Conservation (phyloP, 2,797 vertebrate genomes). For the Carduelis carduelis region DNA sequence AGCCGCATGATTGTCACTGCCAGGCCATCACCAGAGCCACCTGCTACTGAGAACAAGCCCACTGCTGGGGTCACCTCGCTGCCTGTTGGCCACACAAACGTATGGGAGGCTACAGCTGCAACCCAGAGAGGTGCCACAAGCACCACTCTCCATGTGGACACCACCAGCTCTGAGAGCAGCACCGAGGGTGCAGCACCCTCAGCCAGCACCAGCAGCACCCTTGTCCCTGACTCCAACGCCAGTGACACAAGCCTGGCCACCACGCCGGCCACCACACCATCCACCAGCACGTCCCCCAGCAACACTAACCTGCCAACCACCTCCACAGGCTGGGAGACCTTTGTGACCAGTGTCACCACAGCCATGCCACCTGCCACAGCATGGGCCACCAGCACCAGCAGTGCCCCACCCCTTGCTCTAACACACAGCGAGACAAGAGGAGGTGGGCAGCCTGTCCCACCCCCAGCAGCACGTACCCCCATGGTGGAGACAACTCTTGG, state of each 20-base stretch:
- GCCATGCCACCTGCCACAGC: accelerated
- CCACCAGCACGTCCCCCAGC: background rate
- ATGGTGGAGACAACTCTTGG: background rate
- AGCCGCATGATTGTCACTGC: accelerated
- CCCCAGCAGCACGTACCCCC: background rate
- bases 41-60: background rate
- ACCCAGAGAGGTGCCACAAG: background rate
- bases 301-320: background rate
- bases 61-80: accelerated
- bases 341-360: accelerated
- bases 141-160: accelerated
- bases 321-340: accelerated
- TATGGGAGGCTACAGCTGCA: background rate
- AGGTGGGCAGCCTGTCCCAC: background rate
- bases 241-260: background rate
- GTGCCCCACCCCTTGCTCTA: background rate
- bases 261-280: accelerated
- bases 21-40: background rate
- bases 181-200: accelerated
- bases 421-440: accelerated
- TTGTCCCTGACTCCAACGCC: accelerated
- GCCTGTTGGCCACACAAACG: background rate
- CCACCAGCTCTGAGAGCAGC: accelerated
- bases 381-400: background rate
- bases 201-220: background rate